phyloP scores from a whole-genome alignment of 2,888 invertebrate genomes.

The Buathra laborator region DNA sequence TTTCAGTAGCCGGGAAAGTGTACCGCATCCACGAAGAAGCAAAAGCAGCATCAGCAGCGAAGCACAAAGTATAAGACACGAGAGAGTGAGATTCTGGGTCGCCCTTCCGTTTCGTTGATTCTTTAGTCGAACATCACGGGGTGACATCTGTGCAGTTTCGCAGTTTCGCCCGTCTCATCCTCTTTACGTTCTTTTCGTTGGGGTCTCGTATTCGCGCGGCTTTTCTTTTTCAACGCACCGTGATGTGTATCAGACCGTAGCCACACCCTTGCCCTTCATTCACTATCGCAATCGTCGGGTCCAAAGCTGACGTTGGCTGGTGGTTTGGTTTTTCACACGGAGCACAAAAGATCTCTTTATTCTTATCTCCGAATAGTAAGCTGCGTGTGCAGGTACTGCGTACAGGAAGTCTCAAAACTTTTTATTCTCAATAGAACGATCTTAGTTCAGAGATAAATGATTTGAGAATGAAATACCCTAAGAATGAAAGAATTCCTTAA shows the following conservation, averaged over 20 bases:
- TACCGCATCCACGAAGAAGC: neutral
- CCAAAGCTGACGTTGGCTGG: neutral
- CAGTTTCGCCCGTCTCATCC: slow-evolving; percentile 35
- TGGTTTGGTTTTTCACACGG: neutral
- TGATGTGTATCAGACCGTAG: neutral
- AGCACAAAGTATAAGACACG: neutral
- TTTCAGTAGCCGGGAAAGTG: neutral
- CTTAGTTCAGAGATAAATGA: neutral
- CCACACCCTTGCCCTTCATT: slow-evolving; percentile 11
- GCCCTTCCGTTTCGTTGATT: slow-evolving; percentile 24
- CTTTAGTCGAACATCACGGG: slow-evolving; percentile 6
- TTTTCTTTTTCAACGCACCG: slow-evolving; percentile 10
- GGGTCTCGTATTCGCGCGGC: slow-evolving; percentile 16
- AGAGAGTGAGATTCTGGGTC: slow-evolving; percentile 6
- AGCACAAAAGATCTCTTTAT: slow-evolving; percentile 11
- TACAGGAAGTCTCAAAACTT: neutral
- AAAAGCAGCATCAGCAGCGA: neutral
- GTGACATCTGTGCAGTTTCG: slow-evolving; percentile 55
- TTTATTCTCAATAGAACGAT: neutral
- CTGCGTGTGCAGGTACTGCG: neutral
- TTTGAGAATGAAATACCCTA: no score
- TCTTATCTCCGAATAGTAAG: neutral
- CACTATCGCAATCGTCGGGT: slow-evolving; percentile 18
- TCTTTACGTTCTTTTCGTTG: slow-evolving; percentile 2
- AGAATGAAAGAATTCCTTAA: no score